Evolutionary conservation across 2,113 vertebrate genomes (phyloP).

Genomic region (Pao palembangensis): DNA sequence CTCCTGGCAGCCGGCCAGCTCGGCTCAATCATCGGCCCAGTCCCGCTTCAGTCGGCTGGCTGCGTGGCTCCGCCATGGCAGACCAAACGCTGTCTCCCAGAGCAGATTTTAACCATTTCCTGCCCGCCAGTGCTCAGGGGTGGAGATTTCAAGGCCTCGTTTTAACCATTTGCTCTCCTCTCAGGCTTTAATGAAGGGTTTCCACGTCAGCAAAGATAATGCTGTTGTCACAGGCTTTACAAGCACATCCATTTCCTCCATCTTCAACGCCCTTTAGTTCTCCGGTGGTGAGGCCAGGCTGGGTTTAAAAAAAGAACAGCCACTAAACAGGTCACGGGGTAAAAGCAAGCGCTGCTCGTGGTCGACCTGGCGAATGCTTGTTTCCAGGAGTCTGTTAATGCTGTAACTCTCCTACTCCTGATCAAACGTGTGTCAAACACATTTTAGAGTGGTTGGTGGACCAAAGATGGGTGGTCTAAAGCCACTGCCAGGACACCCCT

Average conservation of each 20-base stretch:
- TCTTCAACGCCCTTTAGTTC: constrained; percentile 36
- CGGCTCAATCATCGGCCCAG: constrained; percentile 53
- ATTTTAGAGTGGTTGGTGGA: neutral
- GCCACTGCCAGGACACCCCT: too few relatives aligned
- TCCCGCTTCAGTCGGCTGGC: constrained; percentile 55
- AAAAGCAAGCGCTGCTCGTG: too few relatives aligned
- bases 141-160: neutral
- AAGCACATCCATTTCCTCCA: neutral
- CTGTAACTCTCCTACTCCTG: too few relatives aligned
- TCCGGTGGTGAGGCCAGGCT: constrained; percentile 21
- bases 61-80: constrained; percentile 37
- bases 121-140: constrained; percentile 5
- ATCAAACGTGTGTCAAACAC: neutral
- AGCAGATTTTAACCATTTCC: constrained; percentile 54
- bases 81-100: constrained; percentile 30
- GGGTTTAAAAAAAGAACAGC: neutral
- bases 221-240: neutral
- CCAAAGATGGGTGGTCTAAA: too few relatives aligned
- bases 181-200: neutral
- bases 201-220: neutral
- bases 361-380: too few relatives aligned
- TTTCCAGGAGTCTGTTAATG: too few relatives aligned
- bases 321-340: too few relatives aligned
- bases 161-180: neutral
- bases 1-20: constrained; percentile 61